Percentiles rank a stretch among this genome's conserved stretches.
Evolutionary conservation across 2,113 vertebrate genomes (phyloP).

Genomic region (Campylorhamphus procurvoides): DNA sequence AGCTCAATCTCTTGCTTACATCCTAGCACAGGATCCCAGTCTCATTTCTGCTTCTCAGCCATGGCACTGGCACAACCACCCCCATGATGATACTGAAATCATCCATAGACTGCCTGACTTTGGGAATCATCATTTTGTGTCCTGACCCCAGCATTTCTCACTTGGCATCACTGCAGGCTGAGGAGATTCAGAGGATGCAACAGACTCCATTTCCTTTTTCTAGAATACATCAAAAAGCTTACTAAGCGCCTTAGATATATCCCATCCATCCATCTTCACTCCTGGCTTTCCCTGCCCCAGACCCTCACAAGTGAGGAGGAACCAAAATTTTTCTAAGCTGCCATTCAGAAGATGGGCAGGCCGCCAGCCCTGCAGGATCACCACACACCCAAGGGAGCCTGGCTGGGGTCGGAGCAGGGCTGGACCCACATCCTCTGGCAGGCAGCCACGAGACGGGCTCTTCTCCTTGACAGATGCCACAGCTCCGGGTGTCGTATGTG

Average conservation of each 20-base stretch:
- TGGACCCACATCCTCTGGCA: not conserved
- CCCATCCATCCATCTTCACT: not conserved
- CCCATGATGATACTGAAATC: not conserved
- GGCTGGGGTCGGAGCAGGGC: not conserved
- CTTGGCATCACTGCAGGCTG: not conserved
- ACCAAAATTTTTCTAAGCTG: not conserved
- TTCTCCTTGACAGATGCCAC: not conserved
- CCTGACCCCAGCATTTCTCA: not conserved
- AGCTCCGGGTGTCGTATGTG: not conserved
- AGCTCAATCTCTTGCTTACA: not conserved
- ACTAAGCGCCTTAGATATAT: not conserved
- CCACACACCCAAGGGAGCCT: accelerated
- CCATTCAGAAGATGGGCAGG: not conserved
- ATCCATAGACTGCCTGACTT: not conserved
- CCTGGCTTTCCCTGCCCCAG: not conserved
- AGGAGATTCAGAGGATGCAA: not conserved
- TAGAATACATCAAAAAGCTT: not conserved
- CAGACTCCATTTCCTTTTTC: not conserved
- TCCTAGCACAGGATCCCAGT: not conserved
- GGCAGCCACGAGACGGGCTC: not conserved
- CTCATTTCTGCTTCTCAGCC: not conserved
- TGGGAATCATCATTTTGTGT: not conserved
- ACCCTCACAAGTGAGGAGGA: accelerated
- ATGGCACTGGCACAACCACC: not conserved
- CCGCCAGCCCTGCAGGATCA: not conserved